Conservation (phyloP, 2,113 vertebrate genomes). For the Colistium nudipinnis region DNA sequence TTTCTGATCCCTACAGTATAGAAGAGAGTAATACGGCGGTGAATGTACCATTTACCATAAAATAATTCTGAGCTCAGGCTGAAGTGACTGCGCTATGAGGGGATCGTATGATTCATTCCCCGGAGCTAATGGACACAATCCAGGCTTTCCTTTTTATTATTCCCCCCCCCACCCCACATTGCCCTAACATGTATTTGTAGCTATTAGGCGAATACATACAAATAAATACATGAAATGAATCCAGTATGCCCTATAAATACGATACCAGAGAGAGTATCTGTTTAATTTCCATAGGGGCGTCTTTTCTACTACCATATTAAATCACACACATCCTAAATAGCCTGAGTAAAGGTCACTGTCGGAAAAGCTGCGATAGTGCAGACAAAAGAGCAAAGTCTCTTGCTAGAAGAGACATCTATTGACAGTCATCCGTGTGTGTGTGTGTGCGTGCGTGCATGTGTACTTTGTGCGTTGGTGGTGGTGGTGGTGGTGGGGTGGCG, state of each 20-base stretch:
- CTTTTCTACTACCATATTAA: conserved; percentile 31
- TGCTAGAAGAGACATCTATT: conserved; percentile 69
- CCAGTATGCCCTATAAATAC: neutral
- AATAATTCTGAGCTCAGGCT: conserved; percentile 52
- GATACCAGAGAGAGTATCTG: neutral
- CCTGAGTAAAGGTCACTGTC: conserved; percentile 66
- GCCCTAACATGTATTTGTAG: conserved; percentile 1
- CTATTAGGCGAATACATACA: neutral
- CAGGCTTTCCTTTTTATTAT: conserved; percentile 24
- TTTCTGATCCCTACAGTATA: conserved; percentile 39
- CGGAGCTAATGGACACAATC: conserved; percentile 52
- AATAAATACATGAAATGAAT: conserved; percentile 18
- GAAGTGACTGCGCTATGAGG: conserved; percentile 45
- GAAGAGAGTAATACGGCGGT: conserved; percentile 7
- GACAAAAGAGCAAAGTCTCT: conserved; percentile 77
- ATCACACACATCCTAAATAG: conserved; percentile 39
- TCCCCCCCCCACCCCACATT: conserved; percentile 16
- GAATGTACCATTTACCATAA: conserved; percentile 46
- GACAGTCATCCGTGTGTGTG: conserved; percentile 42
- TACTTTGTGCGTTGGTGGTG: conserved; percentile 12
- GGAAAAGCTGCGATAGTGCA: conserved; percentile 56
- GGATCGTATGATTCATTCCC: conserved; percentile 46
- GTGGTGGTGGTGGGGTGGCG: too few relatives aligned
- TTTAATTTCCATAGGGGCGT: conserved; percentile 13
- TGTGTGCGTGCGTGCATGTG: conserved; percentile 35